Conservation (phyloP, 2,888 invertebrate genomes). For the Hypercompe scribonia region DNA sequence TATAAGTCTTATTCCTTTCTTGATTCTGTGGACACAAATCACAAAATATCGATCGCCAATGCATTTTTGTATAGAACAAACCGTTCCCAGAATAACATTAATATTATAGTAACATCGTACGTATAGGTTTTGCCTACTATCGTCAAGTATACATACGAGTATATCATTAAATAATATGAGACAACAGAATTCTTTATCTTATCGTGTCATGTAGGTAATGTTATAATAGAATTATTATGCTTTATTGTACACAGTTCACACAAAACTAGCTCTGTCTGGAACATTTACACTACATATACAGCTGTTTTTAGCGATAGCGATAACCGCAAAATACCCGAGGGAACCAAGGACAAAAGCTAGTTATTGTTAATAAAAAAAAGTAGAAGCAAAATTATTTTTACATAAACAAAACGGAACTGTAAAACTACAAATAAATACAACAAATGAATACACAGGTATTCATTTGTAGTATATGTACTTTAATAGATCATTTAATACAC, state of each 20-base stretch:
- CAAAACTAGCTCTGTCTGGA: background rate
- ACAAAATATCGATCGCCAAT: constrained; percentile 53
- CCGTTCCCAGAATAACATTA: background rate
- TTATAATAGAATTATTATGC: background rate
- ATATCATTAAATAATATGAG: background rate
- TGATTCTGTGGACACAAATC: constrained; percentile 30
- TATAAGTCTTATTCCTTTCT: constrained; percentile 22
- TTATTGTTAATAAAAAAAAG: no score
- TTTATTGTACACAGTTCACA: background rate
- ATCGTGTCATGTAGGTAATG: background rate
- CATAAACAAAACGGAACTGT: no score
- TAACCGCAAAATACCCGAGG: no score
- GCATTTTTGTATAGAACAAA: constrained; percentile 41
- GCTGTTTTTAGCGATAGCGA: no score
- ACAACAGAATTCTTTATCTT: background rate
- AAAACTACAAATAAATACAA: no score
- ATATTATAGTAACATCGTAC: background rate
- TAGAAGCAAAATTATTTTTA: no score
- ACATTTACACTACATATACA: no score
- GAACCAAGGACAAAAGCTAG: no score
- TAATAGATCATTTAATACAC: no score
- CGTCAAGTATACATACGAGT: no score
- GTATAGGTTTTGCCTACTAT: background rate
- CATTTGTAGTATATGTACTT: no score
- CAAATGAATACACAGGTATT: no score